A percentile compares a stretch with the other conserved stretches of the same genome.
Conservation (phyloP, 2,113 vertebrate genomes). For the Cottus gobio region DNA sequence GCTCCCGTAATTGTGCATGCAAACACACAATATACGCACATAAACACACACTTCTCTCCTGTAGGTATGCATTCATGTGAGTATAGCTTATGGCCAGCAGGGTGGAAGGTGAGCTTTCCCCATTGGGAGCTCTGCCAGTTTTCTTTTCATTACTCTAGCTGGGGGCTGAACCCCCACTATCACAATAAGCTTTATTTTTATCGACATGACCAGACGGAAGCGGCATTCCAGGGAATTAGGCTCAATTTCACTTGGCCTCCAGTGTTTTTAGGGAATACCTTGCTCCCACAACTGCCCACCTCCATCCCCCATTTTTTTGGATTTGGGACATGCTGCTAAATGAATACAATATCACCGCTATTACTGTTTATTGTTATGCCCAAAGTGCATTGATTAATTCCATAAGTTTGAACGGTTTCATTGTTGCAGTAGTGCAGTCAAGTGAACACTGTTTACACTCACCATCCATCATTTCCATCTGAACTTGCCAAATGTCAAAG, state of each 20-base stretch:
- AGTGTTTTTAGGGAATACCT: slow-evolving; percentile 75
- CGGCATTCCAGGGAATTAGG: slow-evolving; percentile 83
- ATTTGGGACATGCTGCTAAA: slow-evolving; percentile 32
- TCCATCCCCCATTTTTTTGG: slow-evolving; percentile 1
- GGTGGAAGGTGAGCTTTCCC: slow-evolving; percentile 67
- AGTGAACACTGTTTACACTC: slow-evolving; percentile 32
- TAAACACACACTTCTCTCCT: slow-evolving; percentile 12
- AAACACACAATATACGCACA: slow-evolving; percentile 19
- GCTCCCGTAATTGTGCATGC: slow-evolving; percentile 2
- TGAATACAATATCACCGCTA: slow-evolving; percentile 41
- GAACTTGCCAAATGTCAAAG: slow-evolving; percentile 47
- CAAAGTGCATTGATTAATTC: slow-evolving; percentile 30
- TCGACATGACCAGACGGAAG: slow-evolving; percentile 78
- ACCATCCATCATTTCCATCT: slow-evolving; percentile 31
- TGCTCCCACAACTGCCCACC: slow-evolving; percentile 47
- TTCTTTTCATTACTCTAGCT: slow-evolving; percentile 80
- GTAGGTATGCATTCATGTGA: slow-evolving; percentile 35
- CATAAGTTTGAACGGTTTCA: slow-evolving; percentile 29
- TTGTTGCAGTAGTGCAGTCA: slow-evolving; percentile 15
- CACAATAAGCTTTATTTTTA: slow-evolving; percentile 84
- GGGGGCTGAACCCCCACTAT: slow-evolving; percentile 73
- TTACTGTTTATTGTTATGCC: slow-evolving; percentile 47
- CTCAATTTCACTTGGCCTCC: slow-evolving; percentile 82
- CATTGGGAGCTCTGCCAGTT: slow-evolving; percentile 72
- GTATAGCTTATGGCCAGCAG: slow-evolving; percentile 38